Evolutionary conservation across 2,888 invertebrate species (phyloP).

Genomic region (Blastobasis lacticolella): DNA sequence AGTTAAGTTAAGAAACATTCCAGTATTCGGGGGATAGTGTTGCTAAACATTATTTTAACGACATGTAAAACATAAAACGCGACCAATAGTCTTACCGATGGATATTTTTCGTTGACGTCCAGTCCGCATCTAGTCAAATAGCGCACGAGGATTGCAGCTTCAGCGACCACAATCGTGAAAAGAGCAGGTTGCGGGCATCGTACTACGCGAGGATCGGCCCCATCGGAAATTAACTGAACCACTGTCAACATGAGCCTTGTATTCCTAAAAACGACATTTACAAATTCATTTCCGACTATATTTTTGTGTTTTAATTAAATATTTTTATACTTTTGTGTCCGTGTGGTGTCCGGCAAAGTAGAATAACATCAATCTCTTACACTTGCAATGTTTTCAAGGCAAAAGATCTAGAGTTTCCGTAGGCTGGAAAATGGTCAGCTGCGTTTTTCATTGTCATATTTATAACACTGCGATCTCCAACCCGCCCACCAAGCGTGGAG

Average conservation of each 20-base stretch:
- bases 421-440: too few relatives aligned
- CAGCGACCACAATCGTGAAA: constrained; percentile 35
- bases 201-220: constrained; percentile 45
- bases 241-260: constrained; percentile 38
- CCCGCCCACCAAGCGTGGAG: too few relatives aligned
- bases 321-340: too few relatives aligned
- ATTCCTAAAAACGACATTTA: constrained; percentile 38
- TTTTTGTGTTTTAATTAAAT: too few relatives aligned
- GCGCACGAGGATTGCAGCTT: constrained; percentile 32
- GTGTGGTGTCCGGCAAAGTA: too few relatives aligned
- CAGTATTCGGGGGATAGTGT: not conserved
- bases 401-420: too few relatives aligned
- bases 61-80: not conserved
- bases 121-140: constrained; percentile 39
- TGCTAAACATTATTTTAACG: not conserved
- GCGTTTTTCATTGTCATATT: too few relatives aligned
- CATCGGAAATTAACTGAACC: constrained; percentile 37
- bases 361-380: too few relatives aligned
- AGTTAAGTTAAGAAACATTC: not conserved
- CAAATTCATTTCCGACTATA: not conserved
- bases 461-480: too few relatives aligned
- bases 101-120: constrained; percentile 44
- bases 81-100: constrained; percentile 29
- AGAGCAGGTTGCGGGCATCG: constrained; percentile 50
- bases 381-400: too few relatives aligned